Evolutionary conservation across 2,797 vertebrate genomes (phyloP), one percentile per base, ranked within the genome.

Genomic region (Bradypodion pumilum): DNA sequence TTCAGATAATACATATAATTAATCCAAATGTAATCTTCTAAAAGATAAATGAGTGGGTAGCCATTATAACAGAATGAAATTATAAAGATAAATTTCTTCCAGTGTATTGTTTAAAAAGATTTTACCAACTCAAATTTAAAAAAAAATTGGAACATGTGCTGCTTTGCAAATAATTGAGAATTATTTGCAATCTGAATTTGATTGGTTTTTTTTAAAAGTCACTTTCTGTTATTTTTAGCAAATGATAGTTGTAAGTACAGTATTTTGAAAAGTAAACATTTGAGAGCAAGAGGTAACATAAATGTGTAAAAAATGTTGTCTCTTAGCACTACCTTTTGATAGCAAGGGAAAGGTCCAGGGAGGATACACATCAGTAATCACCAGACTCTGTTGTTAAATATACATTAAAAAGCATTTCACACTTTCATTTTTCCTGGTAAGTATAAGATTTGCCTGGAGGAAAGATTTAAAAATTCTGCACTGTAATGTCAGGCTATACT

Each of bases 401-500:
- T 99, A 98, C 98, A 99, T 99, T 98, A 98, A 98, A 99, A 99
- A 98, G 97, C 97, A 98, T 98, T 98, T 97, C 97, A 96, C 95
- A 97, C 98, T 99, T 99, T 97, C 98, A 97, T 98, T 98, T 98
- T 96, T 96, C 94, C 96, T 96, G 94, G 96, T 95, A 95, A 95
- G 95, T 95, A 95, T 96, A 96, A 97, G 96, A 97, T 97, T 97
- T 96, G 98, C 98, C 98, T 96, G 95, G 94, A 99, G 98, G 97
- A 97, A 98, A 94, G 94, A 97, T 97, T 98, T 97, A 96, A 97
- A 95, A 96, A 98, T 98, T 97, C 97, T 95, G 96, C 97, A 95
- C 89, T 95, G 95, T 95, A 95, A 97, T 95, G 95, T 95, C 94
- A 96, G 94, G 93, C 91, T 94, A 96, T 95, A 95, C 93, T 95